These are phyloP conservation scores for Coptotermes formosanus DNA, from an alignment of 1,140 invertebrate species.

Conservation along the genomic window DNA sequence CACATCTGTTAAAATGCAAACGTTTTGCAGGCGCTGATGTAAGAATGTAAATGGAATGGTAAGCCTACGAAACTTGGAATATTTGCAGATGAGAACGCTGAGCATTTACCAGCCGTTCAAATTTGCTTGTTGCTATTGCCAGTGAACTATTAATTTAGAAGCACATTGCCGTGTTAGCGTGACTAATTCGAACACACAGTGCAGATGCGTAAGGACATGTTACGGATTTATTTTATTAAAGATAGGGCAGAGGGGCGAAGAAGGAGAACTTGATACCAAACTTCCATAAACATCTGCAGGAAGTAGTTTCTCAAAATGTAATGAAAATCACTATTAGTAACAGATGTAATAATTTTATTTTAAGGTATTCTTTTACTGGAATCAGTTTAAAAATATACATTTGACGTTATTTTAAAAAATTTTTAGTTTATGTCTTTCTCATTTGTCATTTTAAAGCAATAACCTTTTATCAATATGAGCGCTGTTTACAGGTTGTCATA, in stretches of 20 bases:
- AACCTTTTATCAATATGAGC: neutral
- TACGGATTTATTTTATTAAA: too few relatives aligned
- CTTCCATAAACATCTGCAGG: neutral
- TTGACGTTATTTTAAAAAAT: neutral
- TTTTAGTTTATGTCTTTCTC: slow-evolving; percentile 16
- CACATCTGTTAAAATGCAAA: too few relatives aligned
- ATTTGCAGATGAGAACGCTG: too few relatives aligned
- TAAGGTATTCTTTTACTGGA: neutral
- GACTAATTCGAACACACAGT: too few relatives aligned
- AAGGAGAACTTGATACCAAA: neutral
- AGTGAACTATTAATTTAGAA: too few relatives aligned
- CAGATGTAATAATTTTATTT: neutral
- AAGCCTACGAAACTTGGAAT: too few relatives aligned
- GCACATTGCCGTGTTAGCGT: too few relatives aligned
- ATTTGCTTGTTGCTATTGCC: too few relatives aligned
- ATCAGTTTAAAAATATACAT: slow-evolving; percentile 18
- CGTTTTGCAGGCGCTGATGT: too few relatives aligned
- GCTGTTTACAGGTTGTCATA: neutral
- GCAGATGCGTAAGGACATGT: too few relatives aligned
- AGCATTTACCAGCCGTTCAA: too few relatives aligned
- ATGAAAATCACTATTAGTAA: neutral
- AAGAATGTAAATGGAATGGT: too few relatives aligned
- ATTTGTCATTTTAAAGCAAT: slow-evolving; percentile 6
- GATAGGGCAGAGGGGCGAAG: neutral
- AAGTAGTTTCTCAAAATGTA: neutral